Evolutionary conservation across 1,140 invertebrate genomes (phyloP).

Genomic region (Popillia japonica): DNA sequence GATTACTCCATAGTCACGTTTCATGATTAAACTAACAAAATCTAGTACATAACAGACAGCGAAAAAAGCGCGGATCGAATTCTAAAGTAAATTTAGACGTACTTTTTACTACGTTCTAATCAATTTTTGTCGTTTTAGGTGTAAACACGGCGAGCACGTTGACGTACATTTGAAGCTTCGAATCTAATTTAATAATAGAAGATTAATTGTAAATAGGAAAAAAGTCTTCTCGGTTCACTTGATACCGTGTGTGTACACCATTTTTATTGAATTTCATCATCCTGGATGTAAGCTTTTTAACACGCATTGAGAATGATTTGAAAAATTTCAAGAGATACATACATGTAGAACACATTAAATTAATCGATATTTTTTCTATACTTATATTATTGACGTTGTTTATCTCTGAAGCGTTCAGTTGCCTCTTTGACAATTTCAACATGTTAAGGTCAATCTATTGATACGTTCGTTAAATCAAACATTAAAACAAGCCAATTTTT

Average conservation of each 20-base stretch:
- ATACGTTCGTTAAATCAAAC: too few species aligned
- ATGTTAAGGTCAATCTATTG: too few species aligned
- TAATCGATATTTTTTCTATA: too few species aligned
- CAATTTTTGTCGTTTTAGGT: constrained; percentile 17
- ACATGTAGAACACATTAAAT: too few species aligned
- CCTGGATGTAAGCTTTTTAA: neutral
- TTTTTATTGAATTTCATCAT: neutral
- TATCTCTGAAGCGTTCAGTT: too few species aligned
- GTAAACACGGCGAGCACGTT: neutral
- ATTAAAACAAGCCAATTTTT: too few species aligned
- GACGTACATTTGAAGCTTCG: neutral
- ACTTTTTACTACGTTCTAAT: constrained; percentile 1
- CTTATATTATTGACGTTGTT: too few species aligned
- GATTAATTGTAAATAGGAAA: neutral
- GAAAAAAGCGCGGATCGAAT: constrained; percentile 21
- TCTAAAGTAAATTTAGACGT: constrained; percentile 21
- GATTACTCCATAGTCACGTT: constrained; percentile 21
- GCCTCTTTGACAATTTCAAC: too few species aligned
- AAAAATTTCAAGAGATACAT: neutral
- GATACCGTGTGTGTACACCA: neutral
- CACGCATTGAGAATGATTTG: neutral
- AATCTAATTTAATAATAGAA: constrained; percentile 16
- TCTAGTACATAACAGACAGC: neutral
- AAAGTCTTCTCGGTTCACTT: constrained; percentile 5
- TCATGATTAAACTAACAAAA: constrained; percentile 18